Conservation (phyloP, 2,888 invertebrate species). For the Diaphora mendica region DNA sequence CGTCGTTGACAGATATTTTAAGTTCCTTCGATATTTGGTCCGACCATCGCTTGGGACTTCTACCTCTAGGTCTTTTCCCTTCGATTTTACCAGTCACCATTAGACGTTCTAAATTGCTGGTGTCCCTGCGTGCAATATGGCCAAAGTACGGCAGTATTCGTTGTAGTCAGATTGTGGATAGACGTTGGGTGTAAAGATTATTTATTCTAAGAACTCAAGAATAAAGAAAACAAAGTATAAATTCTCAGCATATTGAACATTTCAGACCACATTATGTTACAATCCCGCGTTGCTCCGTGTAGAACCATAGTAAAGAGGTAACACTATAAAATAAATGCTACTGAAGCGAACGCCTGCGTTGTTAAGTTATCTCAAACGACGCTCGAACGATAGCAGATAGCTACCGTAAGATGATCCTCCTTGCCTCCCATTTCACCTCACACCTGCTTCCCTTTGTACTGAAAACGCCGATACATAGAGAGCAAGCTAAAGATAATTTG, state of each 20-base stretch:
- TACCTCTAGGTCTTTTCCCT: too few relatives aligned
- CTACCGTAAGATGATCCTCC: constrained; percentile 67
- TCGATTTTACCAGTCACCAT: too few relatives aligned
- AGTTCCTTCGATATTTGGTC: too few relatives aligned
- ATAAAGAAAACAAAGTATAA: constrained; percentile 23
- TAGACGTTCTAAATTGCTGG: too few relatives aligned
- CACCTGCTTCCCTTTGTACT: constrained; percentile 49
- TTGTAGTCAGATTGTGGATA: too few relatives aligned
- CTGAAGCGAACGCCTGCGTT: constrained; percentile 73
- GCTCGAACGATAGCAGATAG: constrained; percentile 60
- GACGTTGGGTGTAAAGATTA: not conserved
- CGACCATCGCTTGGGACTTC: too few relatives aligned
- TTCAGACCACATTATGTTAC: constrained; percentile 30
- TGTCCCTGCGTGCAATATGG: too few relatives aligned
- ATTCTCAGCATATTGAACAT: constrained; percentile 30
- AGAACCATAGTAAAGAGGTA: constrained; percentile 53
- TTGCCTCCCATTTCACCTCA: constrained; percentile 33
- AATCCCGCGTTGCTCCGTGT: constrained; percentile 34
- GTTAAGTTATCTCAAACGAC: constrained; percentile 77
- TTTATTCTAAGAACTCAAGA: not conserved
- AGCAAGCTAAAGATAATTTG: constrained; percentile 49
- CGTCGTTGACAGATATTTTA: too few relatives aligned
- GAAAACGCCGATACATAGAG: constrained; percentile 51
- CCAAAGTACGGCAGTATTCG: too few relatives aligned
- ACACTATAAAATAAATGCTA: constrained; percentile 75